Evolutionary conservation across 2,888 invertebrate genomes (phyloP), one percentile per base, ranked within the genome.

Genomic region (Tolmerus cingulatus): DNA sequence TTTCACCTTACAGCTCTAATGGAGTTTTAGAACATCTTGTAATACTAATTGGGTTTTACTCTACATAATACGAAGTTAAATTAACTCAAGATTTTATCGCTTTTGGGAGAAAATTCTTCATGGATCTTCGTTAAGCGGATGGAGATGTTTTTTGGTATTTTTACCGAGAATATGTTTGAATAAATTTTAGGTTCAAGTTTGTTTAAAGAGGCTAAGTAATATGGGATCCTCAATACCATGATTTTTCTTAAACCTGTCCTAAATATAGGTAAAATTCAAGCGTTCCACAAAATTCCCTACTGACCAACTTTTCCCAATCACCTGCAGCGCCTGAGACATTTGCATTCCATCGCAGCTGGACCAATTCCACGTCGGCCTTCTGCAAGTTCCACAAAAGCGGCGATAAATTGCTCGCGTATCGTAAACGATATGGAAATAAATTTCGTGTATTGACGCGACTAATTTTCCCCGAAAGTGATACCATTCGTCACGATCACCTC

Each of bases 401-500:
- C 57, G 23, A 57, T 57, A 57, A 57, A 57, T 8, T 1, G 23
- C 66, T 66, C 23, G 19, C 23, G 66, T 66, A 66, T 66, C 66
- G 51, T 66, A 66, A 66, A 66, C 66, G 66, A 66, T 66, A 66
- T 66, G 66, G 23, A 66, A 81, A 81, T 81, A 40, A 84, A 74
- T 84, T 84, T 84, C 84, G n/a, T 74, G 40, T 43, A 66, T 19
- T 37, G 74, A 66, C 74, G 27, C 57, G 84, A 84, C 66, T 84
- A 84, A 84, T 84, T 74, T 84, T 23, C 84, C 23, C n/a, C 37
- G 2, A 74, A 66, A 84, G 84, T 84, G 84, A 84, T 84, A 84
- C 66, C 84, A 84, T 84, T 84, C 84, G 84, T 84, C 84, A 84
- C 37, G 84, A 74, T 84, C 40, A 84, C 84, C 84, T 84, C 84